Evolutionary conservation across 2,888 invertebrate species (phyloP), one percentile per base, ranked within the genome.

Genomic region (Cheilosia soror): DNA sequence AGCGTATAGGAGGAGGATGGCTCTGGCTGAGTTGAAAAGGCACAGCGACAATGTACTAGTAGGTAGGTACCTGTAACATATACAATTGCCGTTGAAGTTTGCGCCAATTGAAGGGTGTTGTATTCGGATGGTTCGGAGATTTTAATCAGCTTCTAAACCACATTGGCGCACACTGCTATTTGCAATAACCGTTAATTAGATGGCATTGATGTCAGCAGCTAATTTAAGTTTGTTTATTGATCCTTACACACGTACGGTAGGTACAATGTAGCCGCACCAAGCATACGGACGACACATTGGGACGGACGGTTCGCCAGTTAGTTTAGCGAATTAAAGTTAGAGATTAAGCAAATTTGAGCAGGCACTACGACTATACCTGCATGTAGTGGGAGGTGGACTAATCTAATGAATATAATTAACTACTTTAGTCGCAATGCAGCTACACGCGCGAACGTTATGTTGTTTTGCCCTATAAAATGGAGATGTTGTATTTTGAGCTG

Each of bases 101-200:
- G 62, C 62, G 63, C 68, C 62, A 63, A 79, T 63, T 63, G 53
- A 40, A 75, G 69, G 78, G 72, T 66, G 53, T 73, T 80, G 80
- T 80, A 47, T 53, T 62, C 37, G 47, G 47, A 58, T 80, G 63
- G 75, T 63, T 75, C 31, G 62, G 79, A 84, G 80, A 84, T 84
- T 84, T 84, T 84, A 84, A 84, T 84, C 84, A 84, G 84, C 80
- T 69, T 65, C 80, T 80, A 84, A 80, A 75, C 84, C 84, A 75
- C 79, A 80, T 69, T 80, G 75, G 80, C 68, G 80, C 84, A 80
- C 80, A 84, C 73, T 80, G 75, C 75, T 84, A 75, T 80, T 84
- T 80, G 84, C 84, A 80, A 84, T 84, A 84, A 84, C 84, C 84
- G 79, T 84, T 84, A 84, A 84, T 84, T 84, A 84, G 84, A 84